Conservation (phyloP, 2,797 vertebrate genomes). For the Sitta carolinensis region DNA sequence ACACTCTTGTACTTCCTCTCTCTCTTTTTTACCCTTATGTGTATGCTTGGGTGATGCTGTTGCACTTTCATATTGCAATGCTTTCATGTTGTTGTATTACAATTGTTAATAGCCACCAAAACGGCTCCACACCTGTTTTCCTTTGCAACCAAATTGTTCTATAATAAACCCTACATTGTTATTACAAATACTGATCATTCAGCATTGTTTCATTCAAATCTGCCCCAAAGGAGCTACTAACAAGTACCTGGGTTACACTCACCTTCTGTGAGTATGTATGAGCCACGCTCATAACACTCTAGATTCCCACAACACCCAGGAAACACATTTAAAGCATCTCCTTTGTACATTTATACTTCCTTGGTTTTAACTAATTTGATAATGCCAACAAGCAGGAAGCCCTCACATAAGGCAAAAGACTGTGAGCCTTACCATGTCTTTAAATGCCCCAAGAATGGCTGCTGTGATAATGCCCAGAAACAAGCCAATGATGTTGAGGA, state of each 20-base stretch:
- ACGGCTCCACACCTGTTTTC: fast-evolving
- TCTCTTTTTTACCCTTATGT: neutral
- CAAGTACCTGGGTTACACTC: neutral
- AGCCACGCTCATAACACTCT: neutral
- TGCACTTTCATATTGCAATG: neutral
- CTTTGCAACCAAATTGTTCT: neutral
- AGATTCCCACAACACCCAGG: neutral
- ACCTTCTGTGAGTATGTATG: too few species aligned
- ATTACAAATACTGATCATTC: neutral
- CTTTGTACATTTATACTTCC: neutral
- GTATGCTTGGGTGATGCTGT: neutral
- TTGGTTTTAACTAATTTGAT: neutral
- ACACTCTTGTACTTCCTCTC: neutral
- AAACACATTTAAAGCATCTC: neutral
- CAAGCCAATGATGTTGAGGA: constrained; percentile 85
- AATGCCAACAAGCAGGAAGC: neutral
- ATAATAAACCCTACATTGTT: neutral
- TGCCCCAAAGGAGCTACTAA: neutral
- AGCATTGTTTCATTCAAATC: neutral
- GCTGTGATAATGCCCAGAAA: constrained; percentile 89
- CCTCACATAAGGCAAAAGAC: neutral
- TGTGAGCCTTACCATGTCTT: constrained; percentile 80
- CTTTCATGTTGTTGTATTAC: neutral
- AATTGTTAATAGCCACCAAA: neutral
- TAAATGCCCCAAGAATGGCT: constrained; percentile 92